phyloP scores from a whole-genome alignment of 2,888 invertebrate genomes.

The Galeruca laticollis region DNA sequence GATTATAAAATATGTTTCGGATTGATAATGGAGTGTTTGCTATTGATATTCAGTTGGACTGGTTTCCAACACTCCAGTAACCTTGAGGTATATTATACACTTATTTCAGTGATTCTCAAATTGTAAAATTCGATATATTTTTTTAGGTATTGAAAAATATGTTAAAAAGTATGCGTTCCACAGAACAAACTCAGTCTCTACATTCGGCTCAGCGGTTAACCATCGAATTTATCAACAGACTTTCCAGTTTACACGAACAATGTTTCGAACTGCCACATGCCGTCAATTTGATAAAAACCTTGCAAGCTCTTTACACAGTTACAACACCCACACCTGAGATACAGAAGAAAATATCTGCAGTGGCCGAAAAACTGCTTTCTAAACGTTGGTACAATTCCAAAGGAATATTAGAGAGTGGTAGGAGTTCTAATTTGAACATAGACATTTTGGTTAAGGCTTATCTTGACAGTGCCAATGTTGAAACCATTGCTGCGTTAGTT shows the following conservation, averaged over 20 bases:
- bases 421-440: conserved; percentile 64
- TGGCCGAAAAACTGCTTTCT: conserved; percentile 72
- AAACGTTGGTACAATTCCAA: conserved; percentile 78
- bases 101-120: background rate
- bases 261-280: conserved; percentile 71
- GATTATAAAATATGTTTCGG: conserved; percentile 67
- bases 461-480: conserved; percentile 71
- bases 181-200: conserved; percentile 53
- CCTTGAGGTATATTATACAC: conserved; percentile 46
- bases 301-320: conserved; percentile 68
- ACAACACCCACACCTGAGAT: conserved; percentile 64
- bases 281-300: conserved; percentile 69
- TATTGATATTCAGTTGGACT: conserved; percentile 69
- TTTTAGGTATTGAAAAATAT: conserved; percentile 67
- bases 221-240: conserved; percentile 63
- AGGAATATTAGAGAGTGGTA: conserved; percentile 75
- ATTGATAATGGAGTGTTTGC: conserved; percentile 64
- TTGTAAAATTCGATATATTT: background rate
- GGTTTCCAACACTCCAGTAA: conserved; percentile 64
- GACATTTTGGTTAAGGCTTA: conserved; percentile 76
- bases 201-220: conserved; percentile 60
- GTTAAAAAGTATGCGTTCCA: conserved; percentile 66
- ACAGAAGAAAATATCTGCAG: conserved; percentile 67
- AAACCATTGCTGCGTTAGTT: conserved; percentile 73
- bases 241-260: conserved; percentile 68